A percentile compares a stretch with the other conserved stretches of the same genome.
Conservation (phyloP, 2,797 vertebrate species). For the Zalophus californianus region DNA sequence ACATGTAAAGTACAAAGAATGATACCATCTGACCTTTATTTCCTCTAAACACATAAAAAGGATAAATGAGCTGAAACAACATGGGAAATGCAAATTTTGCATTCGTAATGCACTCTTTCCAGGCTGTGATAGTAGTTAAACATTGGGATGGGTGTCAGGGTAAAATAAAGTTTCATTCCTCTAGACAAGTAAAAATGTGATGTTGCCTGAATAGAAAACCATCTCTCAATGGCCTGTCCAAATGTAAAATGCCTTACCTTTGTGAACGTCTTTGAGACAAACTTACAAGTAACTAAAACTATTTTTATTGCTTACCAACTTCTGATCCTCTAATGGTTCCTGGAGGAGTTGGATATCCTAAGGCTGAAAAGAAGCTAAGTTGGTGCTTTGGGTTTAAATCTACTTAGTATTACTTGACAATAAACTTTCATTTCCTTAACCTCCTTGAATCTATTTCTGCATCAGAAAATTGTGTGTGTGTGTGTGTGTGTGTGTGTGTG, state of each 20-base stretch:
- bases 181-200: background rate
- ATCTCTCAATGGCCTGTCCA: background rate
- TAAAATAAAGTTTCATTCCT: background rate
- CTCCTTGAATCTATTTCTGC: background rate
- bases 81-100: background rate
- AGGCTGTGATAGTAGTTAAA: background rate
- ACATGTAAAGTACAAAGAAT: background rate
- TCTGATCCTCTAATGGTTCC: background rate
- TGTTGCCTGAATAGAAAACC: background rate
- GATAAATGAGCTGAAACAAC: background rate
- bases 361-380: conserved; percentile 10
- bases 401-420: background rate
- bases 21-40: background rate
- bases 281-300: conserved; percentile 40
- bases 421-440: conserved; percentile 9
- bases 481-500: too few relatives aligned
- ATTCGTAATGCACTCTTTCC: background rate
- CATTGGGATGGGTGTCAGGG: background rate
- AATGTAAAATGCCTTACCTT: background rate
- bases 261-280: conserved; percentile 2
- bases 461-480: background rate
- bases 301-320: conserved; percentile 34
- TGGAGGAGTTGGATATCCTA: background rate
- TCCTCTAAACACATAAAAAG: background rate
- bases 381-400: background rate